Base-by-base conservation (phyloP, 2,113 vertebrate genomes). In the Caretta caretta region DNA sequence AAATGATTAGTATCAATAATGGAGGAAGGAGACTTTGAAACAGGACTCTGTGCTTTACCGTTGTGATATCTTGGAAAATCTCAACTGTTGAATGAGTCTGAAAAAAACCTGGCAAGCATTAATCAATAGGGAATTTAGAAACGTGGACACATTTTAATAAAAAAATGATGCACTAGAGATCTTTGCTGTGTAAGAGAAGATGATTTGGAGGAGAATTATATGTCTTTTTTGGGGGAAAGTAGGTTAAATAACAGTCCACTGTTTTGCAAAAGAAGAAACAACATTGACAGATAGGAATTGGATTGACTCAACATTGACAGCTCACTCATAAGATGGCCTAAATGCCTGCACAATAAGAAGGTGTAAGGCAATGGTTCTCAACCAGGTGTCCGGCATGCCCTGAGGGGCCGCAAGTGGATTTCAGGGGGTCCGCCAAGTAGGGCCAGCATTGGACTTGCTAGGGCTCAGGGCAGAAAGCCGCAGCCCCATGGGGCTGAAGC, bases 1-100 rank as follows among this genome's bases (percentile, higher is more conserved):
- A 97, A 97, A 96, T 54, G 80, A 97, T 98, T 93, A 97, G 84
- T 87, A 95, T 95, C 92, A 90, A 84, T 91, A 91, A 75, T 86
- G 91, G 35, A 93, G 89, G 90, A 91, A 92, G 0, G 51, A 92
- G 57, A 89, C 84, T 25, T 49, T 90, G 83, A 89, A 93, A 89
- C 76, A 56, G 81, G 78, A 95, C 83, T 59, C 87, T 89, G 51
- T 25, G 35, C 93, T 59, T 42, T 25, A 76, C 84, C 72, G 16
- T 86, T 87, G 12, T 49, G 53, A 22, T 83, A 59, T 62, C 65
- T 59, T 87, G 86, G 83, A 91, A 89, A 11, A 53, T 79, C 90
- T 48, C 85, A 76, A 78, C 80, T 95, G 50, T 88, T 95, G 75
- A 35, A 59, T 10, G n/a, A 11, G 5, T 76, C 86, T 90, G 69